Evolutionary conservation across 2,113 vertebrate genomes (phyloP).

Genomic region (Rattus rattus): DNA sequence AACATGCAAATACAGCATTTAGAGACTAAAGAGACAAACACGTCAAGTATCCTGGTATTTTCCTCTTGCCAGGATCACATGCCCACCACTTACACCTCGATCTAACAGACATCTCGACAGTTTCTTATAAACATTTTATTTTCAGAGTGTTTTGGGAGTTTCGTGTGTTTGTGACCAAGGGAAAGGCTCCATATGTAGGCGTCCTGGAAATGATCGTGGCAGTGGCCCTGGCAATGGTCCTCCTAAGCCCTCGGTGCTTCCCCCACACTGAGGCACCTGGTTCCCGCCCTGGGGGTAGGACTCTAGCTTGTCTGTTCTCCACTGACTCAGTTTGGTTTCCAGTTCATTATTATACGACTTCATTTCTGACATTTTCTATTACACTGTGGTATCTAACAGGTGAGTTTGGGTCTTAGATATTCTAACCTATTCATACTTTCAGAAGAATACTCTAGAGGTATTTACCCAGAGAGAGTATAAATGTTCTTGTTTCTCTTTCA

Average conservation of each 20-base stretch:
- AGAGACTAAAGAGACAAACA: neutral
- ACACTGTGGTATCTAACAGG: neutral
- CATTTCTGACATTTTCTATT: neutral
- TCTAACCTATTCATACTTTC: neutral
- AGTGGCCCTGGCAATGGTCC: neutral
- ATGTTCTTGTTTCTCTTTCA: neutral
- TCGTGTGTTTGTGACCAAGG: neutral
- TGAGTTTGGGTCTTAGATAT: neutral
- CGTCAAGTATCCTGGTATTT: neutral
- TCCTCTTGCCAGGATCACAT: neutral
- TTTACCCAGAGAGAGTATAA: neutral
- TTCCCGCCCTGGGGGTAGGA: neutral
- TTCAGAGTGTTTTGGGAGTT: neutral
- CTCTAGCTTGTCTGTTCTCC: neutral
- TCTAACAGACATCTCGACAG: too few species aligned
- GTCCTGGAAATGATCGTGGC: neutral
- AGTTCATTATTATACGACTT: too few species aligned
- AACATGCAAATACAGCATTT: neutral
- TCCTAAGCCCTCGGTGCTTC: neutral
- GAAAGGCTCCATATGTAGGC: neutral
- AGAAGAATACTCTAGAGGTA: neutral
- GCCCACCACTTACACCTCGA: neutral
- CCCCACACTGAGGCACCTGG: neutral
- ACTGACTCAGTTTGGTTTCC: neutral
- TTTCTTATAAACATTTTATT: neutral